Percentiles rank a stretch among this genome's conserved stretches.
Conservation (phyloP, 2,888 invertebrate genomes). For the Carcina quercana region DNA sequence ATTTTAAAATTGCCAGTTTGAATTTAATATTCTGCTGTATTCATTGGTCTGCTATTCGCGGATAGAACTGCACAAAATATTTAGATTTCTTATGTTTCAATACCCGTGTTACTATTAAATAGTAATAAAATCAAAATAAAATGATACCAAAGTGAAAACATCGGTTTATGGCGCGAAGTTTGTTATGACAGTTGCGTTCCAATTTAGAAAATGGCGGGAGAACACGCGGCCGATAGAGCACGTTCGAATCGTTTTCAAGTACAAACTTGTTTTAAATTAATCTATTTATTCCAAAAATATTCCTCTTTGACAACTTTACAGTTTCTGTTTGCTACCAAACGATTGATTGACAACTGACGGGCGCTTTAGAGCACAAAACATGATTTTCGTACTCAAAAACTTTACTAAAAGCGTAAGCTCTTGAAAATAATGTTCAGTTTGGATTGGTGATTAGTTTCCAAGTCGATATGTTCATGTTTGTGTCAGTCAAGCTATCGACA, state of each 20-base stretch:
- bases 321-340: slow-evolving; percentile 25
- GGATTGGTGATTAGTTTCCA: no score
- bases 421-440: slow-evolving; percentile 25
- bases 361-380: slow-evolving; percentile 22
- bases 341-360: slow-evolving; percentile 49
- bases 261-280: background rate
- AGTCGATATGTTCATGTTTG: slow-evolving; percentile 5
- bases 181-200: slow-evolving; percentile 26
- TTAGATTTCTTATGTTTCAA: no score
- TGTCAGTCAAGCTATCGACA: slow-evolving; percentile 38
- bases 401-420: background rate
- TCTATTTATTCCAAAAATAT: no score
- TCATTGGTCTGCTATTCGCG: no score
- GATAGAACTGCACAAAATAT: no score
- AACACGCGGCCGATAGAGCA: slow-evolving; percentile 6
- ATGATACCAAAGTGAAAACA: no score
- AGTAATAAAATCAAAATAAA: no score
- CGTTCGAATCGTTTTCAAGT: slow-evolving; percentile 9
- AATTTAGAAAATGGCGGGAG: slow-evolving; percentile 25
- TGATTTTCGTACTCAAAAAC: background rate
- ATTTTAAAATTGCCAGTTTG: no score
- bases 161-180: slow-evolving; percentile 27
- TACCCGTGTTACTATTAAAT: no score
- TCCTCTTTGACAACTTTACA: slow-evolving; percentile 28
- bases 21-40: no score